Evolutionary conservation across 2,113 vertebrate species (phyloP).

Genomic region (Tyrannus savana): DNA sequence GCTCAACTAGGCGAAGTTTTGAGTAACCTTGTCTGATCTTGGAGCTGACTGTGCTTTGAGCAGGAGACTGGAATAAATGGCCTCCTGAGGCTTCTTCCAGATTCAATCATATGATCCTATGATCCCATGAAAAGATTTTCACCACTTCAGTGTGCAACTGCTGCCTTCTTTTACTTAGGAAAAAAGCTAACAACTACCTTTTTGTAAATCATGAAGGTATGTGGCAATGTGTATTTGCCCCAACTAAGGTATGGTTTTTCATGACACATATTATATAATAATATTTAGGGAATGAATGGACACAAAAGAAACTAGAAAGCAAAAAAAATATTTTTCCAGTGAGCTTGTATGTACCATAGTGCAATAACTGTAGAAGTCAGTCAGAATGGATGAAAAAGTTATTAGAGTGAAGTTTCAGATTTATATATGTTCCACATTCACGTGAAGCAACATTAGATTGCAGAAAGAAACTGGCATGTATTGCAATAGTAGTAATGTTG

Average conservation of each 20-base stretch:
- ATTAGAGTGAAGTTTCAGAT: not conserved
- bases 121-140: not conserved
- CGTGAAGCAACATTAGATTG: not conserved
- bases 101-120: not conserved
- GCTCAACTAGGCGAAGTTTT: not conserved
- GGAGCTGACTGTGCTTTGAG: not conserved
- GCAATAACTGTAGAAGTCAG: not conserved
- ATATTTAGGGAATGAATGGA: not conserved
- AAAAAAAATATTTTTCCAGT: not conserved
- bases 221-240: not conserved
- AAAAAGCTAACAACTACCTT: not conserved
- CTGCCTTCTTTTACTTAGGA: not conserved
- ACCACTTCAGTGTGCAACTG: not conserved
- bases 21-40: not conserved
- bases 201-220: not conserved
- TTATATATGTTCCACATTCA: not conserved
- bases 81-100: not conserved
- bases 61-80: not conserved
- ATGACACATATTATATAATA: not conserved
- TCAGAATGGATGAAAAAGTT: not conserved
- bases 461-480: not conserved
- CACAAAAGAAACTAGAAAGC: not conserved
- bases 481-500: not conserved
- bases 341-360: not conserved
- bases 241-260: not conserved